Percentiles rank a stretch among this genome's conserved stretches.
Conservation (phyloP, 37 sponge, comb jelly and placozoan species). For the Theonella swinhoei region DNA sequence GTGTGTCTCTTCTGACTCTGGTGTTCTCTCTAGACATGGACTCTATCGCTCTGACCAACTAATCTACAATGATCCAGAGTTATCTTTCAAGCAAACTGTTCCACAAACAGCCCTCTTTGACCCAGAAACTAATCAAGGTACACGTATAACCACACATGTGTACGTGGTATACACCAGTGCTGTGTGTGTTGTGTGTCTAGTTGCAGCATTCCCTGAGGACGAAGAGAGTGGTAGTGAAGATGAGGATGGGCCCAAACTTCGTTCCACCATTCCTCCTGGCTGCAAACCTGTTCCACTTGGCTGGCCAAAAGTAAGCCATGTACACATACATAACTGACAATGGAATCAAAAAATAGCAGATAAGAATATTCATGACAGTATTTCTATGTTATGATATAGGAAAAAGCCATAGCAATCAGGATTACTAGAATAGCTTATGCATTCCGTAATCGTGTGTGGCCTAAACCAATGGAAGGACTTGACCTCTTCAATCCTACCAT, state of each 20-base stretch:
- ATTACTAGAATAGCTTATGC: conserved; percentile 74
- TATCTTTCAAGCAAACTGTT: conserved; percentile 77
- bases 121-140: conserved; percentile 24
- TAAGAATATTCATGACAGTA: not conserved
- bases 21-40: conserved; percentile 86
- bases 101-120: conserved; percentile 78
- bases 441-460: conserved; percentile 74
- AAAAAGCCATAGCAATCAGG: conserved; percentile 81
- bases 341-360: not conserved
- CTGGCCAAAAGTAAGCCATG: conserved; percentile 79
- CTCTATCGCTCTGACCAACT: conserved; percentile 75
- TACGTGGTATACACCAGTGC: not conserved
- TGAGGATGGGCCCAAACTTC: conserved; percentile 13
- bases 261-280: not conserved
- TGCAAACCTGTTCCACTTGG: conserved; percentile 63
- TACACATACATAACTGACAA: not conserved
- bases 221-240: not conserved
- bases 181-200: conserved; percentile 6
- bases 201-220: conserved; percentile 10
- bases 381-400: conserved; percentile 32
- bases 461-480: conserved; percentile 86
- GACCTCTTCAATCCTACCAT: conserved; percentile 68
- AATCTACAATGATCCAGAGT: conserved; percentile 79
- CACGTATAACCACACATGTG: not conserved
- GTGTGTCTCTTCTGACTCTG: too few species aligned